Evolutionary conservation across 1,140 invertebrate genomes (phyloP).

Genomic region (Radopholus similis): DNA sequence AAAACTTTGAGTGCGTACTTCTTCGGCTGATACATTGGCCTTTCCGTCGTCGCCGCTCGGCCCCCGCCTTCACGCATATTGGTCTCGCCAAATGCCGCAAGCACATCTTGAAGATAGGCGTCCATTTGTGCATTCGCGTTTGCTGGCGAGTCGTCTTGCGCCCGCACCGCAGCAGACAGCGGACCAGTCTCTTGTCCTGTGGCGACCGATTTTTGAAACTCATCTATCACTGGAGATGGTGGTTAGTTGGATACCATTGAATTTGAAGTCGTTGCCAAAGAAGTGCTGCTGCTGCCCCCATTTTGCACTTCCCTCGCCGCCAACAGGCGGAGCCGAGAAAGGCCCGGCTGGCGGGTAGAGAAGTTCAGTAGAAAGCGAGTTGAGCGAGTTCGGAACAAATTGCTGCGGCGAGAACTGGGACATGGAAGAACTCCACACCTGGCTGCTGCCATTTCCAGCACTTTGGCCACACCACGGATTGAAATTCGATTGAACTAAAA

Average conservation of each 20-base stretch:
- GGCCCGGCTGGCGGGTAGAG: no score
- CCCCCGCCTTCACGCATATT: background rate
- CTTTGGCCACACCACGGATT: no score
- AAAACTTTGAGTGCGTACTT: slow-evolving; percentile 26
- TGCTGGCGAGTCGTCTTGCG: background rate
- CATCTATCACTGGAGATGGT: background rate
- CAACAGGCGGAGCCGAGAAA: slow-evolving; percentile 11
- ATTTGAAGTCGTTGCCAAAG: slow-evolving; percentile 4
- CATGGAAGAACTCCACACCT: no score
- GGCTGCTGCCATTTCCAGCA: no score
- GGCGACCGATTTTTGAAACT: slow-evolving; percentile 5
- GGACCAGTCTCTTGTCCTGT: no score
- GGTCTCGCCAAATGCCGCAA: background rate
- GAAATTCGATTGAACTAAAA: no score
- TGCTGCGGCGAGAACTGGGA: no score
- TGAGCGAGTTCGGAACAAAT: no score
- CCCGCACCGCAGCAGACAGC: no score
- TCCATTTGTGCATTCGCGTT: background rate
- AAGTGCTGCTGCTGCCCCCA: background rate
- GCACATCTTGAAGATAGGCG: background rate
- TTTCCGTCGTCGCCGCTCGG: no score
- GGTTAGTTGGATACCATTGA: no score
- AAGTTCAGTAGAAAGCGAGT: no score
- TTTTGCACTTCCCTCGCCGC: background rate
- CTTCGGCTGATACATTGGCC: background rate